Evolutionary conservation across 2,113 vertebrate genomes (phyloP), one percentile per base, ranked within the genome.

Genomic region (Colaptes auratus): DNA sequence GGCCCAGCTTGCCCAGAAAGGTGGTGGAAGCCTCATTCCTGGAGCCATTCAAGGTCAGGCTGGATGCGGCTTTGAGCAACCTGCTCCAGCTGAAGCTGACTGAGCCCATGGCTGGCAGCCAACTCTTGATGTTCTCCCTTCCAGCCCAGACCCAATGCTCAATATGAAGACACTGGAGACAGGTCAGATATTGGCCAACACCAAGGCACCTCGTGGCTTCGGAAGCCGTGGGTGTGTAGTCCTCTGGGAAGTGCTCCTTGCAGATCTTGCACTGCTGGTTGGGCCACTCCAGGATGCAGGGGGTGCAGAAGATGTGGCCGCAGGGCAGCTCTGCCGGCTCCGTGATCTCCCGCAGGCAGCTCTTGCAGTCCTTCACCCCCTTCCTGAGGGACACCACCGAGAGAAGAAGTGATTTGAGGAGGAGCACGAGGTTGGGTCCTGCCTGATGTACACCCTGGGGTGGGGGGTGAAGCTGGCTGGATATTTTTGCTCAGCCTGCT

Each of bases 391-490:
- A 72, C 6, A 21, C 9, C 23, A 8, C 6, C n/a, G 10, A 42
- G 36, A 15, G 6, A 31, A 72, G 75, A 28, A 39, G 50, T 59
- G 27, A 7, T 14, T 17, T 39, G 12, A 56, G 53, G 35, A 56
- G 36, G 24, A 53, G 24, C 7, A 0, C 1, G 0, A 14, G 28
- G 8, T 20, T 6, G 46, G n/a, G 48, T 71, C 23, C 48, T 21
- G 27, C 48, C 58, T 28, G 15, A 70, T 3, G 0, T 36, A 17
- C 7, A 7, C 17, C 58, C 39, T 23, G 27, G 25, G 21, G 36
- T 15, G n/a, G 56, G 48, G 46, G 23, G 7, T 18, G 23, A 27
- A 39, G 42, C 66, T 10, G 28, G 23, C 3, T 3, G 27, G n/a
- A 9, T 1, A 3, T 7, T 55, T 70, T 7, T 10, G 13, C 12